Evolutionary conservation across 2,888 invertebrate genomes (phyloP).

Genomic region (Nebria brevicollis): DNA sequence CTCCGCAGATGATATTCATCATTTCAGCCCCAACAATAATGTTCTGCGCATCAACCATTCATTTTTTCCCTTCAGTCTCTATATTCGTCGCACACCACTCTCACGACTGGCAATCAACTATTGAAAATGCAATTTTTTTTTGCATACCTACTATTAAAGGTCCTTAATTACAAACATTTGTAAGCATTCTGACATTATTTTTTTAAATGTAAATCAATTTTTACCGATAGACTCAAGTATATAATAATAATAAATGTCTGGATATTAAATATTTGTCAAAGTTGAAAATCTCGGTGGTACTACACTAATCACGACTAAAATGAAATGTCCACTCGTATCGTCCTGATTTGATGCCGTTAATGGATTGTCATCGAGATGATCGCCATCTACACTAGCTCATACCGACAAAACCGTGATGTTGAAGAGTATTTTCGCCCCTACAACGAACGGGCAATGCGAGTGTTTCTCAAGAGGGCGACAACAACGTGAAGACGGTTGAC

Average conservation of each 20-base stretch:
- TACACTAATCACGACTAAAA: neutral
- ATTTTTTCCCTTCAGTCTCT: neutral
- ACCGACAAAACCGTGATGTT: neutral
- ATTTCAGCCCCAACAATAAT: constrained; percentile 28
- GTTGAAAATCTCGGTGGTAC: neutral
- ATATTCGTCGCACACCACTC: neutral
- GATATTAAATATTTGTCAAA: neutral
- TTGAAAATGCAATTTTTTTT: constrained; percentile 22
- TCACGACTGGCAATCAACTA: constrained; percentile 25
- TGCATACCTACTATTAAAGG: too few relatives aligned
- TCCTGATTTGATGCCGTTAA: constrained; percentile 18
- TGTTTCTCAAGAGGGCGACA: neutral
- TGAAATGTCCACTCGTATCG: neutral
- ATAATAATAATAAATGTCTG: too few relatives aligned
- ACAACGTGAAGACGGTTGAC: neutral
- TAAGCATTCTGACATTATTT: too few relatives aligned
- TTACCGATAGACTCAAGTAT: too few relatives aligned
- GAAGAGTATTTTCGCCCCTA: neutral
- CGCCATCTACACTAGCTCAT: neutral
- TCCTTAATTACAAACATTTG: too few relatives aligned
- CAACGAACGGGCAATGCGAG: neutral
- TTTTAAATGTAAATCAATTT: too few relatives aligned
- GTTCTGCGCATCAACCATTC: neutral
- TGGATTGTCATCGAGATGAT: constrained; percentile 19
- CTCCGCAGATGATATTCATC: constrained; percentile 28